Base-by-base conservation (phyloP, 2,113 vertebrate species). In the Gambusia affinis region DNA sequence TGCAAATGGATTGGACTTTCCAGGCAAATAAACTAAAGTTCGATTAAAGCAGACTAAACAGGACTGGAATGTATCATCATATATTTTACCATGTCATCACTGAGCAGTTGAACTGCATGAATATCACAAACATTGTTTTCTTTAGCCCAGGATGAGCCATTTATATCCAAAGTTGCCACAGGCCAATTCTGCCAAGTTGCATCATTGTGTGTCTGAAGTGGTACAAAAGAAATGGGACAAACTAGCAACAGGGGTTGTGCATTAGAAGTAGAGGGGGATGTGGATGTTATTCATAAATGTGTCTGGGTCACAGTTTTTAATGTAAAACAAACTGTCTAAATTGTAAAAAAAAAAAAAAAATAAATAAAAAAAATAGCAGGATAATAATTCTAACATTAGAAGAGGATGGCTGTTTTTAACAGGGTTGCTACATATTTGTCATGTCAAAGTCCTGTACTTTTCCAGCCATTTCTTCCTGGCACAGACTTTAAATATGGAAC, bases 181-280 rank as follows among this genome's bases (percentile, higher is more conserved):
- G 69, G 54, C n/a, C 12, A 15, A 35, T 61, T 60, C 51, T 70
- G 51, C 67, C 31, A 70, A 27, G 67, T 68, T 68, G 64, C 64
- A 67, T 67, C 64, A 67, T 27, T 1, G 12, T 44, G 37, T 44
- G 17, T 28, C 27, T 4, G 51, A 68, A 31, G 17, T 31, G 31
- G 28, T 30, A 14, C 28, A 68, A 54, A 27, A 33, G 33, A 60
- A 60, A n/a, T 60, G 31, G 51, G 30, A 37, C 31, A 69, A 69
- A 57, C 47, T 24, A 57, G 1, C 17, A 27, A 4, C 64, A 27
- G n/a, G 12, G 64, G n/a, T 12, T 54, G 31, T 27, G 42, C 14
- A 37, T n/a, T 31, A 29, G 29, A 54, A 54, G 24, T 2, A 12
- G 29, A 54, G 3, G 29, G 11, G 1, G 22, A 12, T 22, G 63